These are phyloP conservation scores for Megalops atlanticus DNA, from an alignment of 2,113 vertebrate species.

Conservation along the genomic window DNA sequence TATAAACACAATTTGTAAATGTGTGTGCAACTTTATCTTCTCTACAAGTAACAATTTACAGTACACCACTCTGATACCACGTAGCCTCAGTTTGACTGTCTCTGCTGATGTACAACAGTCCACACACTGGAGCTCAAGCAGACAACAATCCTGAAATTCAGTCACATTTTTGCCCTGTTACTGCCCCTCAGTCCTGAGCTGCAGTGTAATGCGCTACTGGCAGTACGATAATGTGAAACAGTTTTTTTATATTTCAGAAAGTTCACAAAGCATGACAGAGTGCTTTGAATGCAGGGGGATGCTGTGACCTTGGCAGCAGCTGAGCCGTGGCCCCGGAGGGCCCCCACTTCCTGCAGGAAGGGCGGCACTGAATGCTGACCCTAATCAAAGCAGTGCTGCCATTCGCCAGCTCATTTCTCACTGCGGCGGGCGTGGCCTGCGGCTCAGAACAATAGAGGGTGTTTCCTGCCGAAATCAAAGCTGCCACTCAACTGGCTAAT, in stretches of 20 bases:
- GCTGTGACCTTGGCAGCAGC: no score
- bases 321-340: no score
- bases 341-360: not conserved
- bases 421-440: slow-evolving; percentile 45
- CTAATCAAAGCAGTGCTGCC: not conserved
- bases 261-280: no score
- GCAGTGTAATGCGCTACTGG: no score
- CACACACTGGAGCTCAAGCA: not conserved
- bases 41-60: no score
- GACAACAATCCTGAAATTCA: not conserved
- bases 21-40: no score
- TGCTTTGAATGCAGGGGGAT: no score
- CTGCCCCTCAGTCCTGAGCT: no score
- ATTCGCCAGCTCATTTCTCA: not conserved
- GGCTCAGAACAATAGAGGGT: slow-evolving; percentile 63
- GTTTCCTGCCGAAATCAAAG: slow-evolving; percentile 66
- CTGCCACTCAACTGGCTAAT: slow-evolving; percentile 24
- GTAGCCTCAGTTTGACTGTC: no score
- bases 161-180: not conserved
- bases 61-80: no score
- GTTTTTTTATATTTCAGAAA: not conserved
- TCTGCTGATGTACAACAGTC: no score
- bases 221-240: not conserved
- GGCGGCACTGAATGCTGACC: not conserved
- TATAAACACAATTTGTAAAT: no score